Conservation (phyloP, 2,888 invertebrate species). For the Ellobium chinense region DNA sequence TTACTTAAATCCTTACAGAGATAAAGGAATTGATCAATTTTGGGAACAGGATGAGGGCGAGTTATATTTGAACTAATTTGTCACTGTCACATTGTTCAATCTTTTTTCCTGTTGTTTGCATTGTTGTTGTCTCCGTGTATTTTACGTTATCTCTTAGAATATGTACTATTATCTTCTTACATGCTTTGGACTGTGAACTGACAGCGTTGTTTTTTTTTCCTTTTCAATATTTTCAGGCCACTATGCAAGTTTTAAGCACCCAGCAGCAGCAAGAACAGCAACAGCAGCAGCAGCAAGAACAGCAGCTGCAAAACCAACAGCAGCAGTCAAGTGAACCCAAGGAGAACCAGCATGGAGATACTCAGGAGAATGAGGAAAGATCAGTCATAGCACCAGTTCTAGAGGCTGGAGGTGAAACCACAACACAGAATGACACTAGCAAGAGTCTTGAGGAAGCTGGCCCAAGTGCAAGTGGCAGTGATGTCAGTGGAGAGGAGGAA, state of each 20-base stretch:
- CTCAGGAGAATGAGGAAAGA: not conserved
- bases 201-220: not conserved
- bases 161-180: too few relatives aligned
- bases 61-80: too few relatives aligned
- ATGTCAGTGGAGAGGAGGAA: not conserved
- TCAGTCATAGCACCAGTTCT: not conserved
- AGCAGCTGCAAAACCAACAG: not conserved
- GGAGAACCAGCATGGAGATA: not conserved
- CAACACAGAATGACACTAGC: too few relatives aligned
- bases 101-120: too few relatives aligned
- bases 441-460: not conserved
- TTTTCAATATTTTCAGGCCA: slow-evolving; percentile 6
- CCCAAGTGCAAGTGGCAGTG: not conserved
- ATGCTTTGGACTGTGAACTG: too few relatives aligned
- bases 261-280: not conserved
- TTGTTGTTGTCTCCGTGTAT: too few relatives aligned
- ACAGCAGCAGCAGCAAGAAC: not conserved
- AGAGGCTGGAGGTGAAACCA: too few relatives aligned
- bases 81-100: too few relatives aligned
- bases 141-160: too few relatives aligned
- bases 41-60: too few relatives aligned
- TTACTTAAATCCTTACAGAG: too few relatives aligned
- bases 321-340: not conserved
- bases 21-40: too few relatives aligned
- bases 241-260: not conserved